Conservation (phyloP, 2,113 vertebrate genomes). For the Lepus americanus region DNA sequence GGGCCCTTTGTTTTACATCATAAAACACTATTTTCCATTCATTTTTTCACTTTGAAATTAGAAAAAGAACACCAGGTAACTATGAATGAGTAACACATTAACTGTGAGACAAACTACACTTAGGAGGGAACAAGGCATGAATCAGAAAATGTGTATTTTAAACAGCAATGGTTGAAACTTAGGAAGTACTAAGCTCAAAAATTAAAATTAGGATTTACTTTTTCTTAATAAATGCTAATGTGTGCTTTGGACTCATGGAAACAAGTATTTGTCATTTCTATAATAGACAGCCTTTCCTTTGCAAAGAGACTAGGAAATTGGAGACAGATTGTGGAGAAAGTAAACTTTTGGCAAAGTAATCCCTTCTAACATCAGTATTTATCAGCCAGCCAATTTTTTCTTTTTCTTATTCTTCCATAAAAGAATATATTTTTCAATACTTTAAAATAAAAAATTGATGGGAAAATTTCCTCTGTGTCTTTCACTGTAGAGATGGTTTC, state of each 20-base stretch:
- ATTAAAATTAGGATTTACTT: constrained; percentile 26
- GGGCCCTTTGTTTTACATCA: constrained; percentile 52
- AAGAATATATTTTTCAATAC: neutral
- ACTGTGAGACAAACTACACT: neutral
- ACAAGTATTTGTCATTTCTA: neutral
- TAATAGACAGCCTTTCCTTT: constrained; percentile 20
- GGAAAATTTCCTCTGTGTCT: constrained; percentile 66
- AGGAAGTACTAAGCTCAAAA: neutral
- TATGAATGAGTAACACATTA: constrained; percentile 52
- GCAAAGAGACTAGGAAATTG: neutral
- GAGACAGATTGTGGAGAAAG: neutral
- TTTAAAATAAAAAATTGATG: constrained; percentile 33
- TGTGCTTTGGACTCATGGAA: constrained; percentile 28
- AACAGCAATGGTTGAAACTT: neutral
- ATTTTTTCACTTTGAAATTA: constrained; percentile 63
- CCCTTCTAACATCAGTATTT: neutral
- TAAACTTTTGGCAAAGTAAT: neutral
- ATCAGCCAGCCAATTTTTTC: neutral
- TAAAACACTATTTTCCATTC: constrained; percentile 66
- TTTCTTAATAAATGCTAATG: constrained; percentile 49
- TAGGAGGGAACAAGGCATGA: neutral
- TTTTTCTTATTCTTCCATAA: constrained; percentile 24
- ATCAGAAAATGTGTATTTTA: constrained; percentile 36
- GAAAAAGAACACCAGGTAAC: constrained; percentile 58
- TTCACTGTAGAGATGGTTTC: constrained; percentile 53